Evolutionary conservation across 2,113 vertebrate genomes (phyloP), one percentile per base, ranked within the genome.

Genomic region (Pseudonaja textilis): DNA sequence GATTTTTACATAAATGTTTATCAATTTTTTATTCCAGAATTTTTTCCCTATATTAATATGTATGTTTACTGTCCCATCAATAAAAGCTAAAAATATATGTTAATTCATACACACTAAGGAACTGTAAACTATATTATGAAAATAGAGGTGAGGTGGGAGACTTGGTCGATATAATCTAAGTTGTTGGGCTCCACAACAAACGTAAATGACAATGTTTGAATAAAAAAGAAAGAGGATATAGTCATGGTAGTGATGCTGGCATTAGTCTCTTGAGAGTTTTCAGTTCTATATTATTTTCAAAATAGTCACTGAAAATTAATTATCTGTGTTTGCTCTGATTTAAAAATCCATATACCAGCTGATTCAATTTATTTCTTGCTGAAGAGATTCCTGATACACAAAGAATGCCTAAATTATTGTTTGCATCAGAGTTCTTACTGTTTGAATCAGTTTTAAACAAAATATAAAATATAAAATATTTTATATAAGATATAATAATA

Each of bases 81-180:
- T 81, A 90, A 95, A 95, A 92, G 52, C 92, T 55, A 93, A 88
- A 54, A 96, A 93, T 96, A 96, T 92, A 95, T 95, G 92, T 89
- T 96, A 97, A 97, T 96, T 55, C 91, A 91, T 95, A 91, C 93
- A 93, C 93, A 97, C 92, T 89, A 93, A 95, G 69, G 91, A 88
- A 97, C 96, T 94, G 57, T 95, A 95, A 97, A 94, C 85, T 92
- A 95, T 92, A 96, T 91, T 94, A 45, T 47, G 52, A 55, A 20
- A 87, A 55, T 88, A 29, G n/a, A n/a, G 69, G 12, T 69, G 5
- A 12, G 64, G n/a, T 61, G 29, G 2, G 64, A 74, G n/a, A 74
- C 29, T n/a, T 74, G 11, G 14, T 74, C 16, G 64, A 93, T 50
- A 93, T 93, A 94, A 94, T 96, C 94, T 90, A 91, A 94, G 93